These are phyloP conservation scores for Euleptes europaea DNA, from an alignment of 2,113 vertebrate genomes.

Conservation along the genomic window DNA sequence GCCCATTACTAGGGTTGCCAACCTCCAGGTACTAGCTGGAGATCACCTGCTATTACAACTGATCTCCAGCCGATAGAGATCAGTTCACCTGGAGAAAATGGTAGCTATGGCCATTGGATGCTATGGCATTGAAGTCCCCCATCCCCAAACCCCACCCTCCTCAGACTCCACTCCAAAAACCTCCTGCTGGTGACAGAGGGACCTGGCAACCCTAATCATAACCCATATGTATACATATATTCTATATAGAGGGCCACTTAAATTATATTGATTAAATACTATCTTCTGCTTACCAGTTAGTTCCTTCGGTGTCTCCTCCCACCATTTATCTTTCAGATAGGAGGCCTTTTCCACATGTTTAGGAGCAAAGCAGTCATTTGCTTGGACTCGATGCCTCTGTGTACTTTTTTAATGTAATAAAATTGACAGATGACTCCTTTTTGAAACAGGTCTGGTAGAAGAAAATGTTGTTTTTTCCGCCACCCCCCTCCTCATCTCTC, in stretches of 20 bases:
- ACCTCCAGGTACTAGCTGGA: no score
- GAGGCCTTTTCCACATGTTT: slow-evolving; percentile 73
- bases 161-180: no score
- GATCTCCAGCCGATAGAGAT: no score
- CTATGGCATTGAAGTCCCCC: no score
- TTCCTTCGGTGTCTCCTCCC: slow-evolving; percentile 24
- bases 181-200: no score
- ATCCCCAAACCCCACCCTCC: no score
- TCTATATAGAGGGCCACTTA: slow-evolving; percentile 49
- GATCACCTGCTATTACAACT: no score
- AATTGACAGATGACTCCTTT: slow-evolving; percentile 81
- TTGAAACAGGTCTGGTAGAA: slow-evolving; percentile 79
- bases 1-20: no score
- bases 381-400: slow-evolving; percentile 71
- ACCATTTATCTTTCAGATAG: slow-evolving; percentile 38
- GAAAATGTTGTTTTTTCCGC: slow-evolving; percentile 63
- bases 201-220: no score
- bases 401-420: slow-evolving; percentile 77
- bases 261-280: slow-evolving; percentile 44
- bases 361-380: slow-evolving; percentile 72
- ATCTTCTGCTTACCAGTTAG: slow-evolving; percentile 49
- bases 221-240: slow-evolving; percentile 14
- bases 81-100: no score
- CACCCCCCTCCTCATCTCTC: background rate
- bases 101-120: no score